Base-by-base conservation (phyloP, 2,797 vertebrate genomes). In the Erpetoichthys calabaricus region DNA sequence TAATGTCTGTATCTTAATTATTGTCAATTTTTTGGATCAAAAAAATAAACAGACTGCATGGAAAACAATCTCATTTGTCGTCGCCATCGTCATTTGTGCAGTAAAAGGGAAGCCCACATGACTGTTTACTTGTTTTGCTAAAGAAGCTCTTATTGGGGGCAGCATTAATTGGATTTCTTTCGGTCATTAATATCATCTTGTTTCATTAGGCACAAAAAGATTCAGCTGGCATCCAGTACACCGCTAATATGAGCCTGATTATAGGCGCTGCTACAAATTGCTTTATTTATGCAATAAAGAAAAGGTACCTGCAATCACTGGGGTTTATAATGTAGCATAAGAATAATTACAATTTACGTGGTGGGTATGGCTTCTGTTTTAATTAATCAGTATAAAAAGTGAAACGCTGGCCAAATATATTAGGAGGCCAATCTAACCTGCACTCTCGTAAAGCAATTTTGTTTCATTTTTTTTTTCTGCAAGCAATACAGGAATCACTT, bases 81-180 rank as follows among this genome's bases (percentile, higher is more conserved):
- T 47, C 49, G 1, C 7, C 3, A 49, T 7, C 68, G 45, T 47
- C 42, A 65, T 78, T 59, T 60, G 75, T 74, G 60, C 66, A 77
- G 80, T 84, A 78, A 82, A 65, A 82, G 72, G 59, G 8, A 53
- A 59, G 43, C 7, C 5, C 45, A 44, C 44, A 4, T 56, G 5
- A 46, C 45, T 53, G 41, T 59, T 45, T 57, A 51, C 60, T 53
- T 58, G 45, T 52, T 65, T 62, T 65, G 45, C 25, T 42, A 10
- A 45, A 25, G 45, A 57, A 54, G 41, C 5, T 7, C 4, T 6
- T 4, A 10, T 8, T 55, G 56, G 56, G 47, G 44, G 57, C 5
- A 53, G 45, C 7, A 5, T 50, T 64, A 47, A 45, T 71, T 55
- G 47, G 51, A 53, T 53, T 63, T 57, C 42, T 57, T 49, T 49